Percentiles rank a stretch among this genome's conserved stretches.
phyloP scores from a whole-genome alignment of 64 coral and sea anemone species.

The Pachyseris speciosa region DNA sequence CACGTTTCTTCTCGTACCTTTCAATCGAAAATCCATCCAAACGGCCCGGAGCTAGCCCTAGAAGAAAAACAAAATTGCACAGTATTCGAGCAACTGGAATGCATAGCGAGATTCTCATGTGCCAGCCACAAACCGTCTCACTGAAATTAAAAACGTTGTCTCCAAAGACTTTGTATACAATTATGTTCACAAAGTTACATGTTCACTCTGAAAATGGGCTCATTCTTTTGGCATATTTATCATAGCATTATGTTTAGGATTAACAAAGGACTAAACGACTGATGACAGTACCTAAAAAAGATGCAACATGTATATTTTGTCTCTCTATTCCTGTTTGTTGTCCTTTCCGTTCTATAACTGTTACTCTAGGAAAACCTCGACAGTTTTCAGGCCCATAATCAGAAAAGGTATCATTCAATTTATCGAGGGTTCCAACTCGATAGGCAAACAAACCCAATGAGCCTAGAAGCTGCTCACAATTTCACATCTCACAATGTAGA shows the following conservation, averaged over 20 bases:
- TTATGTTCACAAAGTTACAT: not conserved
- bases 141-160: not conserved
- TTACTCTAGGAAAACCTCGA: slow-evolving; percentile 28
- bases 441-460: slow-evolving; percentile 50
- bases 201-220: not conserved
- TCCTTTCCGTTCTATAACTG: slow-evolving; percentile 2
- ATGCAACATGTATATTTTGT: slow-evolving; percentile 44
- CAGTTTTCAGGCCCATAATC: slow-evolving; percentile 45
- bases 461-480: slow-evolving; percentile 34
- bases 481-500: slow-evolving; percentile 53
- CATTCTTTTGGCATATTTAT: not conserved
- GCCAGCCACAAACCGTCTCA: too few species aligned
- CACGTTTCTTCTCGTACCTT: too few species aligned
- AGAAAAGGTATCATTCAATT: slow-evolving; percentile 14
- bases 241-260: not conserved
- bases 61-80: too few species aligned
- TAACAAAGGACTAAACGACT: not conserved
- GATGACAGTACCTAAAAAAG: slow-evolving; percentile 46
- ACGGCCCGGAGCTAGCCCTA: too few species aligned
- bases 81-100: too few species aligned
- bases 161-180: not conserved
- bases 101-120: too few species aligned
- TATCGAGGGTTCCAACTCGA: not conserved
- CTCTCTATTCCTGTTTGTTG: slow-evolving; percentile 51
- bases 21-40: too few species aligned